Percentiles rank a stretch among this genome's conserved stretches.
Conservation (phyloP, 2,113 vertebrate genomes). For the Carettochelys insculpta region DNA sequence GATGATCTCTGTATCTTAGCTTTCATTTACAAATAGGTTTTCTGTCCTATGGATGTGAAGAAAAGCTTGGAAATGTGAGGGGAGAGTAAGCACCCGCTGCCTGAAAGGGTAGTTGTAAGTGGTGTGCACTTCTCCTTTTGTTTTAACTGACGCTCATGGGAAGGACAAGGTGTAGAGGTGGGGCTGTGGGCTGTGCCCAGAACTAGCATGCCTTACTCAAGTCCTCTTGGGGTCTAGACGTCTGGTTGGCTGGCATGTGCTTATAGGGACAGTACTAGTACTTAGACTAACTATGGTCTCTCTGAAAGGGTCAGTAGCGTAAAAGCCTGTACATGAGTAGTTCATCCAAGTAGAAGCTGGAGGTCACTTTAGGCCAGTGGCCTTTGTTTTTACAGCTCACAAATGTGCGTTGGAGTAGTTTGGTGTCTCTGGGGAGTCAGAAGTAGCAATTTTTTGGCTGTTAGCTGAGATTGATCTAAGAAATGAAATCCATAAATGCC, state of each 20-base stretch:
- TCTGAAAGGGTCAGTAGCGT: background rate
- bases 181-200: background rate
- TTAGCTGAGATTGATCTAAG: background rate
- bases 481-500: background rate
- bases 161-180: background rate
- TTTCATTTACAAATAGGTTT: background rate
- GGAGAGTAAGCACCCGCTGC: background rate
- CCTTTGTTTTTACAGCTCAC: background rate
- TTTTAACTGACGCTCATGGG: background rate
- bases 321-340: background rate
- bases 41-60: background rate
- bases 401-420: background rate
- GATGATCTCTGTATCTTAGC: too few relatives aligned
- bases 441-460: background rate
- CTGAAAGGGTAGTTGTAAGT: background rate
- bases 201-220: background rate
- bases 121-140: background rate
- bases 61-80: background rate
- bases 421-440: background rate
- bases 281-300: rapidly evolving
- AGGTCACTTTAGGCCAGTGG: background rate
- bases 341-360: background rate
- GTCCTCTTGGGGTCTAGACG: background rate
- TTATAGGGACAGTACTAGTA: background rate
- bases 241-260: background rate